phyloP scores from a whole-genome alignment of 2,888 invertebrate species.

The Drosophila nr. medialis region DNA sequence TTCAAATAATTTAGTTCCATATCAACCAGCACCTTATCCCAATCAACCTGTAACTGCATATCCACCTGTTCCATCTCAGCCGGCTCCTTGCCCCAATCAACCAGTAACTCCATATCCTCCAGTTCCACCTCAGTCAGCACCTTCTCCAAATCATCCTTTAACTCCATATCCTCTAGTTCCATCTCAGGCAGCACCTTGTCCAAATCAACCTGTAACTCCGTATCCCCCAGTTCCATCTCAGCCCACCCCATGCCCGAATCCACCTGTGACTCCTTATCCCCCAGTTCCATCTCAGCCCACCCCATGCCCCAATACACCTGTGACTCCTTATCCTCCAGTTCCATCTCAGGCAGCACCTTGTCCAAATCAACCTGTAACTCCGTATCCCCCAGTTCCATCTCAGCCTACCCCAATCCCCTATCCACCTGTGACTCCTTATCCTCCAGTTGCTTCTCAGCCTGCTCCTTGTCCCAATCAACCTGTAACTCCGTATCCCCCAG shows the following conservation, averaged over 20 bases:
- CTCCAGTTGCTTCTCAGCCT: not conserved
- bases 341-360: not conserved
- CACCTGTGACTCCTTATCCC: not conserved
- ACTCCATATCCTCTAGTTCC: constrained; percentile 15
- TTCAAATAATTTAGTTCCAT: constrained; percentile 5
- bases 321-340: constrained; percentile 1
- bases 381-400: not conserved
- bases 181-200: constrained; percentile 4
- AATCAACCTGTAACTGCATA: constrained; percentile 6
- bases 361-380: not conserved
- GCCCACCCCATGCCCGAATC: not conserved
- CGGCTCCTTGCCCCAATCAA: constrained; percentile 22
- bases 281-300: constrained; percentile 1
- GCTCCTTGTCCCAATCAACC: constrained; percentile 7
- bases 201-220: constrained; percentile 16
- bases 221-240: constrained; percentile 5
- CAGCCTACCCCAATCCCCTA: not conserved
- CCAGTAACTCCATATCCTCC: constrained; percentile 10
- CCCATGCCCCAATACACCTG: constrained; percentile 18
- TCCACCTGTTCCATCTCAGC: constrained; percentile 1
- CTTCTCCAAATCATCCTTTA: constrained; percentile 8
- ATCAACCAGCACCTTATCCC: constrained; percentile 16
- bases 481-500: not conserved
- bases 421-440: not conserved
- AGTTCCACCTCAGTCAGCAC: not conserved